A percentile compares a stretch with the other conserved stretches of the same genome.
Conservation (phyloP, 1,140 invertebrate species). For the Octopus sinensis region DNA sequence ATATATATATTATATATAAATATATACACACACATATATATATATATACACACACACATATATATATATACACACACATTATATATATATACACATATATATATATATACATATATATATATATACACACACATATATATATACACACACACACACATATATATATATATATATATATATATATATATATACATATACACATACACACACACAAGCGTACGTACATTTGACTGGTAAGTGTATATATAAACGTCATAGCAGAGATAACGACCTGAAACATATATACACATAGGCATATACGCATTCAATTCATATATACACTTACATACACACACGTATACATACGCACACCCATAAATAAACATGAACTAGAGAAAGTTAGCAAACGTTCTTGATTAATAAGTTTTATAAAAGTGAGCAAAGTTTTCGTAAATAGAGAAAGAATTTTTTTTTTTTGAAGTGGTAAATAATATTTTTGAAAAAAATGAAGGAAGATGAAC, state of each 20-base stretch:
- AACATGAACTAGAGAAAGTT: neutral
- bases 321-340: neutral
- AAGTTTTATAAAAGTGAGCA: too few relatives aligned
- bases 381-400: too few relatives aligned
- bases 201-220: neutral
- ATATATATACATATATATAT: slow-evolving; percentile 2
- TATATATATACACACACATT: neutral
- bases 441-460: too few relatives aligned
- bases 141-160: neutral
- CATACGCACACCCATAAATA: neutral
- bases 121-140: neutral
- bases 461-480: too few relatives aligned
- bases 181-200: neutral
- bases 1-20: neutral
- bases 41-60: neutral
- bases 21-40: neutral
- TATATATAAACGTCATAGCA: neutral
- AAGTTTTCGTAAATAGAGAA: too few relatives aligned
- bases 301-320: neutral
- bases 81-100: neutral
- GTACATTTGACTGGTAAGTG: neutral
- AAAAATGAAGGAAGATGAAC: too few relatives aligned
- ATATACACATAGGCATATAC: neutral
- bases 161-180: neutral
- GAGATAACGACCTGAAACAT: too few relatives aligned